Evolutionary conservation across 2,797 vertebrate genomes (phyloP), one percentile per base, ranked within the genome.

Genomic region (Serranus cabrilla): DNA sequence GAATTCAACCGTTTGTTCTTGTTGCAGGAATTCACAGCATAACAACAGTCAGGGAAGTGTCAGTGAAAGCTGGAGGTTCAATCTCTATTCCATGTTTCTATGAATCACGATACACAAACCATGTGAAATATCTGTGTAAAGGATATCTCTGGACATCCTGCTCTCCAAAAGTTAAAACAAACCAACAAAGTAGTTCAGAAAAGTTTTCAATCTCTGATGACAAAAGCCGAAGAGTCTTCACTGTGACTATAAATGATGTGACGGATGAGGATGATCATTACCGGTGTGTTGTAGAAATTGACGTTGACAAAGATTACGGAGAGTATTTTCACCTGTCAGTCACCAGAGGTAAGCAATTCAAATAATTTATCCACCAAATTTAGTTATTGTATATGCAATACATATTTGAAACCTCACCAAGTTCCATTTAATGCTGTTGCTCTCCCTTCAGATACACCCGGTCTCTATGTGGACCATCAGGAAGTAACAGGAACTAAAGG

Each of bases 61-160:
- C 82, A 43, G 83, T 84, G 12, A 71, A 42, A 2, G 5, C n/a
- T 27, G 59, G 78, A 70, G 5, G 3, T 20, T 83, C 81, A 4
- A 39, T 91, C 56, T 34, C 72, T 3, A 74, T 91, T 23, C 90
- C 88, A 18, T 90, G 83, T 81, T 56, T 49, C 13, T 90, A 91
- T 68, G 6, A 0, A 0, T 0, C 3, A 0, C 0, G 5, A 0
- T 64, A 88, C 71, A 51, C 0, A 18, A 0, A 73, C 14, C 0
- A 81, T 17, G 71, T 82, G 20, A 91, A 90, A 55, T 87, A 71
- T 55, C 62, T 87, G 51, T 91, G 88, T 81, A 0, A 70, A 82
- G 90, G 86, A 74, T 0, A 0, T 18, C 0, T 0, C 0, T 34
- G 1, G 5, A 0, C 0, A 0, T 0, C 0, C 0, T 88, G 89